These are phyloP conservation scores for Molossus molossus DNA, from an alignment of 2,797 vertebrate genomes.

Conservation along the genomic window DNA sequence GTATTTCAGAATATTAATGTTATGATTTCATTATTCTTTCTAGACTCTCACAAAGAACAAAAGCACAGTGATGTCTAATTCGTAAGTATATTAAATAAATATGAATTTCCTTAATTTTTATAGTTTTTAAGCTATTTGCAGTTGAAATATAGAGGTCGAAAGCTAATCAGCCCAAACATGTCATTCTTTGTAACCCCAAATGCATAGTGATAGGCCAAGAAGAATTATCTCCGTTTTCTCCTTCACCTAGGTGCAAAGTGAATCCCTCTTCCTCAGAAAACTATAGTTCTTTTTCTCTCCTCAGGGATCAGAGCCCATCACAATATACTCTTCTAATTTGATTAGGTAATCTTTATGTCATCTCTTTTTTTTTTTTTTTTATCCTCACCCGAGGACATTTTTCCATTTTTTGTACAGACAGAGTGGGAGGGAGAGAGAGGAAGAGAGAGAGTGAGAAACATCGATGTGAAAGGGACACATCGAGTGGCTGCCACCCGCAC, in stretches of 20 bases:
- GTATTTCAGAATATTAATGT: slow-evolving; percentile 3
- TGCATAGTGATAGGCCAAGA: not conserved
- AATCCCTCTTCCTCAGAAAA: not conserved
- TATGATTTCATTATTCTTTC: not conserved
- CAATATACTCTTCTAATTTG: not conserved
- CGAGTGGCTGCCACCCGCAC: too few relatives aligned
- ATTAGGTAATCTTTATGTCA: not conserved
- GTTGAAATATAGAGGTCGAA: slow-evolving; percentile 28
- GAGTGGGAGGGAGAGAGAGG: too few relatives aligned
- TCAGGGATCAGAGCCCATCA: not conserved
- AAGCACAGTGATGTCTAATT: not conserved
- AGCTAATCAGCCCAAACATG: slow-evolving; percentile 1
- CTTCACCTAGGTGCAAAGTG: not conserved
- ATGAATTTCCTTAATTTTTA: slow-evolving; percentile 28
- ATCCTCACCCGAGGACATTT: too few relatives aligned
- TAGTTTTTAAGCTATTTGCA: slow-evolving; percentile 20
- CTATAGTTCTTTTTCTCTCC: not conserved
- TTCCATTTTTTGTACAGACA: too few relatives aligned
- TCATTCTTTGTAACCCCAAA: slow-evolving; percentile 39
- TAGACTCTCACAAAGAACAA: not conserved
- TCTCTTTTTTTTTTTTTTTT: too few relatives aligned
- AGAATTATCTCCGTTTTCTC: not conserved
- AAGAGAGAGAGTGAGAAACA: too few relatives aligned
- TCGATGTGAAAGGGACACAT: too few relatives aligned
- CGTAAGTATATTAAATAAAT: slow-evolving; percentile 55